Conservation (phyloP, 2,888 invertebrate species). For the Rhagonycha lutea region DNA sequence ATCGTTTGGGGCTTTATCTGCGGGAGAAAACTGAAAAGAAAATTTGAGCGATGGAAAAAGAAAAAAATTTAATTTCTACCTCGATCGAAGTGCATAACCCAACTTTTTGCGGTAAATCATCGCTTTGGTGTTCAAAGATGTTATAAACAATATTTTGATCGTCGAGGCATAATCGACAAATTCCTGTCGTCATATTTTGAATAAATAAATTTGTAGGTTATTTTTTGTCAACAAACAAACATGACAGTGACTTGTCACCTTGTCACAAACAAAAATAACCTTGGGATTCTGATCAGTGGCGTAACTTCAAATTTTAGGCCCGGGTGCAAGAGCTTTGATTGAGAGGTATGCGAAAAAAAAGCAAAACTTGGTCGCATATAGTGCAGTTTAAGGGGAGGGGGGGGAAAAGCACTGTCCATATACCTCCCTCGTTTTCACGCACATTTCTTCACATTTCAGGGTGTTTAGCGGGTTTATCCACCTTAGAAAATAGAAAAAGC, state of each 20-base stretch:
- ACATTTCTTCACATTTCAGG: no score
- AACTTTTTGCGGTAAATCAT: slow-evolving; percentile 27
- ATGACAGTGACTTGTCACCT: not conserved
- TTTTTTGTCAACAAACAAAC: not conserved
- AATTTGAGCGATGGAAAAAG: not conserved
- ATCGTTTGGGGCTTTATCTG: slow-evolving; percentile 33
- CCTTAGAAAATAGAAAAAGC: no score
- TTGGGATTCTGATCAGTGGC: no score
- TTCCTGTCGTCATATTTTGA: not conserved
- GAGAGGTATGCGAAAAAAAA: no score
- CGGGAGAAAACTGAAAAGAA: slow-evolving; percentile 31
- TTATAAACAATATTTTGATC: slow-evolving; percentile 6
- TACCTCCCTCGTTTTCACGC: no score
- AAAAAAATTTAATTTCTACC: slow-evolving; percentile 16
- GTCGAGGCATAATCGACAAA: slow-evolving; percentile 25
- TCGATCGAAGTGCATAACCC: slow-evolving; percentile 25
- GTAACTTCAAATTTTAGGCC: no score
- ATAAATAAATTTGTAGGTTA: not conserved
- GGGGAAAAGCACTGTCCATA: no score
- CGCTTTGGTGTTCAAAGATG: slow-evolving; percentile 14
- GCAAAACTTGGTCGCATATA: no score
- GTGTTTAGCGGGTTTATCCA: no score
- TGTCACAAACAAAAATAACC: no score
- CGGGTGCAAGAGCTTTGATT: no score
- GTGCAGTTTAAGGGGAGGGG: no score